These are phyloP conservation scores for Phylloscopus trochilus DNA, from an alignment of 2,113 vertebrate genomes.

Conservation along the genomic window DNA sequence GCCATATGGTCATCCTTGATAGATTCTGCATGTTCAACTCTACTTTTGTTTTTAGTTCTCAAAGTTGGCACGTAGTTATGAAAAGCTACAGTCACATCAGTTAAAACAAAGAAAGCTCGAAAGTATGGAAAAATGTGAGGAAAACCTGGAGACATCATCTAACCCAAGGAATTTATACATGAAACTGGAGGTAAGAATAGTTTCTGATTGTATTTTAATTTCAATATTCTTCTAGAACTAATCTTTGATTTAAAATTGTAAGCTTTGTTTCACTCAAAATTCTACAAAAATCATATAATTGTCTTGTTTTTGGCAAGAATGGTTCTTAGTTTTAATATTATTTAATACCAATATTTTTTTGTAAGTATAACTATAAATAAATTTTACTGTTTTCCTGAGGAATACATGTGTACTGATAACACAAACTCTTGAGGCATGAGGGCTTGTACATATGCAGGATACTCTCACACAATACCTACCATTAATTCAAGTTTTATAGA, in stretches of 20 bases:
- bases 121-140: neutral
- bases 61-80: conserved; percentile 70
- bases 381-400: neutral
- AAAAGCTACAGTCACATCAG: conserved; percentile 70
- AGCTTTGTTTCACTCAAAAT: neutral
- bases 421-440: neutral
- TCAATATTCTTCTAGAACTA: neutral
- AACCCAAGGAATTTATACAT: conserved; percentile 48
- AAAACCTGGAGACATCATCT: conserved; percentile 33
- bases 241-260: neutral
- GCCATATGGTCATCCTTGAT: neutral
- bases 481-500: neutral
- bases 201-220: neutral
- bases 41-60: conserved; percentile 69
- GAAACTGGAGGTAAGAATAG: conserved; percentile 72
- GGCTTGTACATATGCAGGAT: neutral
- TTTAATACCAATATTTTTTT: neutral
- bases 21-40: neutral
- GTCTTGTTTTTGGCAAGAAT: neutral
- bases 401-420: neutral
- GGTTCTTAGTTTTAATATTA: neutral
- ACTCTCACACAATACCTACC: neutral
- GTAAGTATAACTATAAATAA: neutral
- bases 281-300: neutral
- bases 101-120: conserved; percentile 53